These are phyloP conservation scores for Lutjanus campechanus DNA, from an alignment of 2,797 vertebrate species.

Conservation along the genomic window DNA sequence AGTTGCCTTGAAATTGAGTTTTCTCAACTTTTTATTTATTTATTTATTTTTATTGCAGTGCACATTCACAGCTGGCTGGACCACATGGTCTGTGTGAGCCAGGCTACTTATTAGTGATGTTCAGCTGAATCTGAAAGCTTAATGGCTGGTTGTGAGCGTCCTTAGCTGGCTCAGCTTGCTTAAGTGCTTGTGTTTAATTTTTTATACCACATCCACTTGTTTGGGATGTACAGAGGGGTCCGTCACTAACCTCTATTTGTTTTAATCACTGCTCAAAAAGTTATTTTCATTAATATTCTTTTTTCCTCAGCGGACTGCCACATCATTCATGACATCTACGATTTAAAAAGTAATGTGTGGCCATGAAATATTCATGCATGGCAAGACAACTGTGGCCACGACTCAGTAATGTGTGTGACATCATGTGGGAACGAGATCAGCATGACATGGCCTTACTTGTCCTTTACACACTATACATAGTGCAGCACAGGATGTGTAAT, in stretches of 20 bases:
- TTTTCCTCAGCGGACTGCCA: background rate
- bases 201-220: slow-evolving; percentile 35
- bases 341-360: background rate
- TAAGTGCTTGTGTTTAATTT: slow-evolving; percentile 48
- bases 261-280: slow-evolving; percentile 12
- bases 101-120: slow-evolving; percentile 32
- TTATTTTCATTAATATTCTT: background rate
- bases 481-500: background rate
- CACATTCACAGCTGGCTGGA: slow-evolving; percentile 29
- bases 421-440: background rate
- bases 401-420: slow-evolving; percentile 8
- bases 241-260: slow-evolving; percentile 17
- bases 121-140: slow-evolving; percentile 39
- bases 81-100: slow-evolving; percentile 24
- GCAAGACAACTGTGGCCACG: background rate
- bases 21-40: too few relatives aligned
- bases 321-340: background rate
- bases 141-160: slow-evolving; percentile 45
- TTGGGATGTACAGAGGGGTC: slow-evolving; percentile 16
- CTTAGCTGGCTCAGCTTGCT: slow-evolving; percentile 34
- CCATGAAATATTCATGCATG: slow-evolving; percentile 11
- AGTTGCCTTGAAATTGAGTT: too few relatives aligned
- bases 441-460: background rate
- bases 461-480: background rate
- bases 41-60: too few relatives aligned